phyloP scores from a whole-genome alignment of 2,113 vertebrate genomes.

The Salvelinus fontinalis region DNA sequence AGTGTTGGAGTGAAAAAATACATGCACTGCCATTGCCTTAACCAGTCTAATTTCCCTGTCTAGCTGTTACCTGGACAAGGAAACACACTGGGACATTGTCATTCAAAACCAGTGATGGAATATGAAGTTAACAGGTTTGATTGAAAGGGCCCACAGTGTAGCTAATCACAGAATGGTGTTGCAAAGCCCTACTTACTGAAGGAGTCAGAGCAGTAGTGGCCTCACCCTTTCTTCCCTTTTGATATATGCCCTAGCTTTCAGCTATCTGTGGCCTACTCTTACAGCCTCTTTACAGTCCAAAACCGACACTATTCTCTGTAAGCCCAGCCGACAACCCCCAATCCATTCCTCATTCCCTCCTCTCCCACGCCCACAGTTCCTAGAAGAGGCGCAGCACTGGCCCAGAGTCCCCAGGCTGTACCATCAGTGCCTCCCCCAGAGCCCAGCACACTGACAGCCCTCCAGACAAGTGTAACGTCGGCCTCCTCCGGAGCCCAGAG shows the following conservation, averaged over 20 bases:
- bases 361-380: not conserved
- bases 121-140: not conserved
- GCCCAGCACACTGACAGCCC: not conserved
- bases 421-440: not conserved
- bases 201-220: no score
- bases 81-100: not conserved
- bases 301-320: not conserved
- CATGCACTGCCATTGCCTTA: not conserved
- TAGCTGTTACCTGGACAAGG: not conserved
- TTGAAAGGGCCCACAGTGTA: not conserved
- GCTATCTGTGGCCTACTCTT: not conserved
- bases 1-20: not conserved
- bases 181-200: no score
- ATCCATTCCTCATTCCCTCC: not conserved
- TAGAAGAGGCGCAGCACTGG: not conserved
- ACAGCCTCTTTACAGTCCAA: not conserved
- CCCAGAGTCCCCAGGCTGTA: not conserved
- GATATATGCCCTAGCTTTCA: not conserved
- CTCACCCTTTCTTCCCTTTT: not conserved
- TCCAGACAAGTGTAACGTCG: not conserved
- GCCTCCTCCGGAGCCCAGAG: constrained; percentile 31
- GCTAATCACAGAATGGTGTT: not conserved
- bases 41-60: not conserved
- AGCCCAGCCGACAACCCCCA: not conserved
- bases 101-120: not conserved